Base-by-base conservation (phyloP, 1,140 invertebrate species). In the Papilio dardanus region DNA sequence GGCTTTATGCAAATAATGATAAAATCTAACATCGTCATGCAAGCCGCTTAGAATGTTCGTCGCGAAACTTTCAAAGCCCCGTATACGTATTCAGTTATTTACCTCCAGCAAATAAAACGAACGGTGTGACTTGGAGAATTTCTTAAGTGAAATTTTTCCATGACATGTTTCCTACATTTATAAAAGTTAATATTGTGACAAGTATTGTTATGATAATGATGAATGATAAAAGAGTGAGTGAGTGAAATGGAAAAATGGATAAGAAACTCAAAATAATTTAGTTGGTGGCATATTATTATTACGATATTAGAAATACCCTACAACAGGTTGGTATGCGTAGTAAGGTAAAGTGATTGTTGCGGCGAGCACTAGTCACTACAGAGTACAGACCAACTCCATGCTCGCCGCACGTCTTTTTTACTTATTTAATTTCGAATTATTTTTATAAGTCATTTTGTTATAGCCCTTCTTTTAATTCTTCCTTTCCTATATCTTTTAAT, bases 21-120 rank as follows among this genome's bases (percentile, higher is more conserved):
- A 62, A 62, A 28, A 62, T 62, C 54, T 62, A 30, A 62, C 54
- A 24, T 58, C 54, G 54, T 62, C 54, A 62, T 62, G 54, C 54
- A 62, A 62, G 54, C 54, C 30, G 54, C 54, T 62, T 62, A 62
- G 54, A 62, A 62, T 62, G 54, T 62, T 62, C 54, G 54, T 62
- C 24, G 54, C 24, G 24, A 62, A 62, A 62, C 54, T 62, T 62
- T 62, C 10, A 62, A 62, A 62, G 24, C 54, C 4, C 10, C 0
- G 19, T 50, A 50, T 50, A 19, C 46, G 21, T 62, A 12, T 62
- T 62, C 24, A 62, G 10, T 62, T 62, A 62, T 62, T 62, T 62
- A 28, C 24, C 24, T 28, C 10, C 24, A 14, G 54, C 54, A 62
- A 62, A 62, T 62, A 62, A 62, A 62, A 62, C 21, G 24, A 28